These are phyloP conservation scores for Nomada fabriciana DNA, from an alignment of 2,888 invertebrate species.

Conservation along the genomic window DNA sequence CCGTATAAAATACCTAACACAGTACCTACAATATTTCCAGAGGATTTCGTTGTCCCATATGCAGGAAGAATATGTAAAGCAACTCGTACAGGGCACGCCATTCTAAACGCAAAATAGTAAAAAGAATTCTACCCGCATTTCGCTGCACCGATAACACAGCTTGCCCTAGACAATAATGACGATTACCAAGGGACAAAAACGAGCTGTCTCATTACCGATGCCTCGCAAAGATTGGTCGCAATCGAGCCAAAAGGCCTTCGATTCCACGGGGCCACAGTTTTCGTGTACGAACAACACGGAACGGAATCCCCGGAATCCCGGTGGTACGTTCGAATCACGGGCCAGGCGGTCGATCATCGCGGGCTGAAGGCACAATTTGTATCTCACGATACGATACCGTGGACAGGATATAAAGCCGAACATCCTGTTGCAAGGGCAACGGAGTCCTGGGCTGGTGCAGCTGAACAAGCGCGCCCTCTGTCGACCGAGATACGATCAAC, in stretches of 20 bases:
- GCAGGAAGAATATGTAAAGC: no score
- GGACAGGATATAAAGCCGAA: slow-evolving; percentile 64
- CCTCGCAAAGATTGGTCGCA: background rate
- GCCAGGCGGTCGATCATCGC: slow-evolving; percentile 62
- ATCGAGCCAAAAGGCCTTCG: background rate
- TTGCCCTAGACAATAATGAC: no score
- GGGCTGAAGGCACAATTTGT: slow-evolving; percentile 69
- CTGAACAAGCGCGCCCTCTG: slow-evolving; percentile 64
- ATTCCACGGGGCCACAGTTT: background rate
- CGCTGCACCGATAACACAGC: no score
- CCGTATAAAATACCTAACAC: background rate
- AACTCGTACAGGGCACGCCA: no score
- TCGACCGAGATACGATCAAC: slow-evolving; percentile 73
- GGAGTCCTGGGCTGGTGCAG: slow-evolving; percentile 53
- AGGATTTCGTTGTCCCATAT: background rate
- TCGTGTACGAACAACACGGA: background rate
- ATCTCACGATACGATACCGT: slow-evolving; percentile 65
- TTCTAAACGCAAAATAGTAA: no score
- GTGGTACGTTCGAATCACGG: slow-evolving; percentile 30
- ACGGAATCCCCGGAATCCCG: slow-evolving; percentile 15
- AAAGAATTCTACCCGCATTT: no score
- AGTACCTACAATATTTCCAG: background rate
- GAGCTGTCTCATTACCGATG: no score
- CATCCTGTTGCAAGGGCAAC: slow-evolving; percentile 70
- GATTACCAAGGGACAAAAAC: no score